Conservation (phyloP, 2,888 invertebrate genomes). For the Thalpophila matura region DNA sequence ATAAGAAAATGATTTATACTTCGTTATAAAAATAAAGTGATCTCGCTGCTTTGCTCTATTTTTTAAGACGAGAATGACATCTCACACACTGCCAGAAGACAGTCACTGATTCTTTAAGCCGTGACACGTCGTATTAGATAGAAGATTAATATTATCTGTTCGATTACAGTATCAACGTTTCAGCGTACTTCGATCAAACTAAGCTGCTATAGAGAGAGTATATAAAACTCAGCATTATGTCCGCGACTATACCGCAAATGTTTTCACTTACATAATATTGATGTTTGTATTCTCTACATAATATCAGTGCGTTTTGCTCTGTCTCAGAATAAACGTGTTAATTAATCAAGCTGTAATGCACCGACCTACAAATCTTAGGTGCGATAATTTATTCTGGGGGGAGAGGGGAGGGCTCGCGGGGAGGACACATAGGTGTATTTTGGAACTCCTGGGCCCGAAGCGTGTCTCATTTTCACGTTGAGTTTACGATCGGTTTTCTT, state of each 20-base stretch:
- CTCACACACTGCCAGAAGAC: constrained; percentile 20
- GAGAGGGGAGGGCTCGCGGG: constrained; percentile 43
- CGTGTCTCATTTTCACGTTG: constrained; percentile 60
- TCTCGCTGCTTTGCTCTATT: constrained; percentile 22
- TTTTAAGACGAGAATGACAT: constrained; percentile 35
- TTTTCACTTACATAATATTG: constrained; percentile 39
- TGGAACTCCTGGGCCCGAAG: constrained; percentile 65
- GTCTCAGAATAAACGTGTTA: constrained; percentile 67
- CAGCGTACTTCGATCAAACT: constrained; percentile 27
- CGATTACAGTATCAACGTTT: constrained; percentile 40
- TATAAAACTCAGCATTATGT: constrained; percentile 16
- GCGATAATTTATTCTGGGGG: constrained; percentile 61
- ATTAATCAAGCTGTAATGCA: constrained; percentile 68
- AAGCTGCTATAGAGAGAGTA: neutral
- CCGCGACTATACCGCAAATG: neutral
- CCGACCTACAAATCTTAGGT: constrained; percentile 71
- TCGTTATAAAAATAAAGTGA: constrained; percentile 35
- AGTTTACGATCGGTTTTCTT: constrained; percentile 56
- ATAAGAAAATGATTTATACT: constrained; percentile 16
- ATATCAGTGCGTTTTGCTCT: constrained; percentile 56
- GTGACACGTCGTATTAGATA: neutral
- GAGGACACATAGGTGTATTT: constrained; percentile 72
- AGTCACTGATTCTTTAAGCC: constrained; percentile 11
- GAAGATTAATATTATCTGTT: constrained; percentile 1
- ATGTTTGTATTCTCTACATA: constrained; percentile 10